Evolutionary conservation across 2,888 invertebrate genomes (phyloP).

Genomic region (Pedicia rivosa): DNA sequence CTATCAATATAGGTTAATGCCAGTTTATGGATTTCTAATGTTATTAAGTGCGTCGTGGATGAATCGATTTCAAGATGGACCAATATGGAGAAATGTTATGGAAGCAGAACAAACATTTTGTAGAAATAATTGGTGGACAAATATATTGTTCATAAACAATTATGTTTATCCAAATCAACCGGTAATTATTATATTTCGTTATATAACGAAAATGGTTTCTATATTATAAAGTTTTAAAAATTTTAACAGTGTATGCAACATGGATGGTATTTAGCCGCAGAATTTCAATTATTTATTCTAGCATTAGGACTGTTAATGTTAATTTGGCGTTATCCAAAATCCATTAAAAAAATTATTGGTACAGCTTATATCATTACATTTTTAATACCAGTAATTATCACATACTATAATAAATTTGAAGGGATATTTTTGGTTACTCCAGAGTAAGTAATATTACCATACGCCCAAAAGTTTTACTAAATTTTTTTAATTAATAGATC

Average conservation of each 20-base stretch:
- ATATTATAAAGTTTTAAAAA: slow-evolving; percentile 12
- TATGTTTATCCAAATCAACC: slow-evolving; percentile 26
- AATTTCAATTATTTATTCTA: slow-evolving; percentile 32
- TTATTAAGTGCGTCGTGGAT: slow-evolving; percentile 28
- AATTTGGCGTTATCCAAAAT: slow-evolving; percentile 7
- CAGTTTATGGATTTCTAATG: slow-evolving; percentile 29
- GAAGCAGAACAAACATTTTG: slow-evolving; percentile 26
- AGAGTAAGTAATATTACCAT: slow-evolving; percentile 26
- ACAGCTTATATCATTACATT: slow-evolving; percentile 15
- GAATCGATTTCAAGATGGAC: slow-evolving; percentile 27
- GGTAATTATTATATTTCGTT: slow-evolving; percentile 16
- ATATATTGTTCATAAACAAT: slow-evolving; percentile 33
- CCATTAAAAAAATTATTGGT: slow-evolving; percentile 16
- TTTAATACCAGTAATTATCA: slow-evolving; percentile 22
- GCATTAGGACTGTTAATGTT: slow-evolving; percentile 28
- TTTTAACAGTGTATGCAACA: slow-evolving; percentile 10
- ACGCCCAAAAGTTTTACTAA: neutral
- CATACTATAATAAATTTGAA: slow-evolving; percentile 29
- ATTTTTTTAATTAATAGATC: slow-evolving; percentile 18
- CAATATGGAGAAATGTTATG: slow-evolving; percentile 29
- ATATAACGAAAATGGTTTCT: slow-evolving; percentile 4
- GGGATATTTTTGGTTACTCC: slow-evolving; percentile 31
- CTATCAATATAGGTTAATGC: too few species aligned
- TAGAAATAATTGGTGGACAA: slow-evolving; percentile 34
- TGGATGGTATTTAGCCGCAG: slow-evolving; percentile 34